Base-by-base conservation (phyloP, 2,113 vertebrate species). In the Gorsachius goisagi region DNA sequence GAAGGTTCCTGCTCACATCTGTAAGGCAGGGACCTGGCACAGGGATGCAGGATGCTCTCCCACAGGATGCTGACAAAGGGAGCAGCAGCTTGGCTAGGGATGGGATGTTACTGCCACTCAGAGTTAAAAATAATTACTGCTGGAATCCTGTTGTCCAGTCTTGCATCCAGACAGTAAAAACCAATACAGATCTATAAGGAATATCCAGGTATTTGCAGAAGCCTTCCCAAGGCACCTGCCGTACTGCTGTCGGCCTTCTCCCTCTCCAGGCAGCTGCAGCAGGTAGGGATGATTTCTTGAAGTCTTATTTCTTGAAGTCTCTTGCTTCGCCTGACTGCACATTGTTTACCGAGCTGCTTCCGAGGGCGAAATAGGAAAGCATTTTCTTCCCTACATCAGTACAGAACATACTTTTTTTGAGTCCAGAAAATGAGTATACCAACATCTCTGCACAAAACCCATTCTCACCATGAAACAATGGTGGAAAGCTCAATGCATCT, bases 251-350 rank as follows among this genome's bases (percentile, higher is more conserved):
- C 33, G 37, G 59, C 50, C 4, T 13, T 22, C 45, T 50, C 30
- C 30, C n/a, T 17, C 52, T 37, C 39, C 30, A 30, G 27, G 35
- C 55, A 66, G 45, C 49, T 45, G 39, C 63, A 52, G 47, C 26
- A 64, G 13, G 15, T 1, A 39, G 15, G 8, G 33, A 33, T 32
- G 11, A 5, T 9, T 79, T 55, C 47, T 52, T 59, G 41, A 44
- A 44, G 41, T 44, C 41, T 44, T 44, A 44, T 44, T 44, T 44
- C 41, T 44, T 44, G 14, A 44, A 44, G 9, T 15, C 28, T 33
- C n/a, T 21, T 6, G 8, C 49, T 44, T 6, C 9, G 0, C 12
- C 26, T 0, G 0, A 24, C 6, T 4, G 14, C 59, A 45, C 2
- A 2, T 3, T 4, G 59, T 9, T 53, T 53, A 37, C 45, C 24